Percentiles rank a stretch among this genome's conserved stretches.
Evolutionary conservation across 2,797 vertebrate genomes (phyloP).

Genomic region (Steatocranus sp.): DNA sequence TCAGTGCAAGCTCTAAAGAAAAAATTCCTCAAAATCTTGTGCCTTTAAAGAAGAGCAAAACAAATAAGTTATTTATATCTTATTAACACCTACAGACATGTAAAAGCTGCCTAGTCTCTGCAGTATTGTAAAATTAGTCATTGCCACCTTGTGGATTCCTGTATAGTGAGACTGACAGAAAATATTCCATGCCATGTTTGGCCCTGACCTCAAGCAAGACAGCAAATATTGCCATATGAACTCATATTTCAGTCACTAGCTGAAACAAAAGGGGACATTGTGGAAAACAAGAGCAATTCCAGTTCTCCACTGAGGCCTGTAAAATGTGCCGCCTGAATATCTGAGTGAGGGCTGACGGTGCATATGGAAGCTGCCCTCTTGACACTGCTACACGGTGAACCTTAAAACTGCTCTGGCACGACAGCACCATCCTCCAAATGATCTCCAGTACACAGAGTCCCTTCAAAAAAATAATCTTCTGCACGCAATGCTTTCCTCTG

Average conservation of each 20-base stretch:
- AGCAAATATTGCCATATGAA: conserved; percentile 21
- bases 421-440: not conserved
- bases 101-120: not conserved
- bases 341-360: conserved; percentile 26
- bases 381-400: conserved; percentile 8
- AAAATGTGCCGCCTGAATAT: conserved; percentile 29
- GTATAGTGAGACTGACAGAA: not conserved
- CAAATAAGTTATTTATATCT: not conserved
- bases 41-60: not conserved
- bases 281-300: conserved; percentile 62
- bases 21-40: not conserved
- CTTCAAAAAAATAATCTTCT: not conserved
- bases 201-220: conserved; percentile 30
- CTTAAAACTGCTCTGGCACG: not conserved
- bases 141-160: not conserved
- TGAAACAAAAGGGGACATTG: conserved; percentile 37
- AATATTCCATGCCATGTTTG: conserved; percentile 13
- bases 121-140: not conserved
- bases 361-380: conserved; percentile 64
- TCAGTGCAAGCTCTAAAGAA: not conserved
- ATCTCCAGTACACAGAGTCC: not conserved
- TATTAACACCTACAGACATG: not conserved
- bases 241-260: conserved; percentile 46
- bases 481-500: conserved; percentile 44
- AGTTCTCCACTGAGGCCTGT: conserved; percentile 28